Evolutionary conservation across 2,888 invertebrate species (phyloP).

Genomic region (Alloplasta piceator): DNA sequence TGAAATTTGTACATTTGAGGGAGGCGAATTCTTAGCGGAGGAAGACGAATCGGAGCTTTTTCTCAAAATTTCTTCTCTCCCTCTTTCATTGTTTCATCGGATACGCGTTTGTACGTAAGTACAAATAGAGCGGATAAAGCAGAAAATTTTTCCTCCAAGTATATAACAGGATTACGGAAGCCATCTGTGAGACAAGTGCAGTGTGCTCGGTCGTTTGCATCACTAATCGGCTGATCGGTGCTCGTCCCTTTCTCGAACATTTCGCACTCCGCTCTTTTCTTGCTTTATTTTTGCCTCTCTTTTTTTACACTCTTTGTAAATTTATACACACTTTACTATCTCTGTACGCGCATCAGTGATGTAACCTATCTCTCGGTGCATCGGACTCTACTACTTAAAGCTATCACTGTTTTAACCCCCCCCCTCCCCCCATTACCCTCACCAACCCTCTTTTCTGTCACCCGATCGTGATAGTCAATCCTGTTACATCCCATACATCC

Average conservation of each 20-base stretch:
- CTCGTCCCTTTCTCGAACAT: constrained; percentile 38
- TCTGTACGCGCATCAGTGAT: neutral
- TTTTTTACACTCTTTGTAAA: neutral
- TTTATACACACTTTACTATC: neutral
- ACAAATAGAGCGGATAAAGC: constrained; percentile 33
- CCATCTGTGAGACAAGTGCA: constrained; percentile 59
- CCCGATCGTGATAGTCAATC: constrained; percentile 37
- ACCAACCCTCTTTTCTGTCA: constrained; percentile 5
- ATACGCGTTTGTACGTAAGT: constrained; percentile 5
- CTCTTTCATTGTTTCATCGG: too few relatives aligned
- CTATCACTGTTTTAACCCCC: constrained; percentile 31
- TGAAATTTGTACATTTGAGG: too few relatives aligned
- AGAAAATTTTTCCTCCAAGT: constrained; percentile 46
- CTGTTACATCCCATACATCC: constrained; percentile 35
- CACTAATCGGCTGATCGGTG: constrained; percentile 59
- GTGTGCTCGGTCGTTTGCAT: constrained; percentile 56
- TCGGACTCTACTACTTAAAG: constrained; percentile 47
- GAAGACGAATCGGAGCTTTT: too few relatives aligned
- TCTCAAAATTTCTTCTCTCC: too few relatives aligned
- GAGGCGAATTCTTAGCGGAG: too few relatives aligned
- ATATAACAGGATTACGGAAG: constrained; percentile 59
- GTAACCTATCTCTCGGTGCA: constrained; percentile 23
- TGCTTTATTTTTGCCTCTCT: constrained; percentile 19
- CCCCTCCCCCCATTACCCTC: neutral
- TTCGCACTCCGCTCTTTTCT: constrained; percentile 18